phyloP scores from a whole-genome alignment of 1,140 invertebrate species.

The Tetranychus cinnabarinus region DNA sequence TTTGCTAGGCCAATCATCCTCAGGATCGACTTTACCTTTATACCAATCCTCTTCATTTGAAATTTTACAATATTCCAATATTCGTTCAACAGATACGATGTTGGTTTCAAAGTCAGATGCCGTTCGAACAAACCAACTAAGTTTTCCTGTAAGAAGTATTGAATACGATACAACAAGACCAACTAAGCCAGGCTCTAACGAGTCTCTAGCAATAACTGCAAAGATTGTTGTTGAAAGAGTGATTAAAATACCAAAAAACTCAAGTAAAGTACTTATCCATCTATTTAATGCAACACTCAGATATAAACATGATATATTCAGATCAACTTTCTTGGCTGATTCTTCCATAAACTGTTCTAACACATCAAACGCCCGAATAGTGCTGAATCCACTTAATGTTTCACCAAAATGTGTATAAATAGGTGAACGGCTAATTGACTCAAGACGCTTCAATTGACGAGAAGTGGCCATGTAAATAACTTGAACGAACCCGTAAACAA shows the following conservation, averaged over 20 bases:
- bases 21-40: not conserved
- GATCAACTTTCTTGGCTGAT: conserved; percentile 26
- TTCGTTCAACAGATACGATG: conserved; percentile 36
- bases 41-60: conserved; percentile 21
- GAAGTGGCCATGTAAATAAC: conserved; percentile 32
- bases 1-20: not conserved
- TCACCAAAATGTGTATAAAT: conserved; percentile 96
- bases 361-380: conserved; percentile 26
- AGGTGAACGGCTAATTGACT: conserved; percentile 81
- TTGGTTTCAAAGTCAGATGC: conserved; percentile 35
- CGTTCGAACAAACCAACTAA: conserved; percentile 34
- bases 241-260: conserved; percentile 28
- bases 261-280: conserved; percentile 26
- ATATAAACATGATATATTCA: conserved; percentile 26
- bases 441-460: conserved; percentile 74
- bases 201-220: not conserved
- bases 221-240: conserved; percentile 24
- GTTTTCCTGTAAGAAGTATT: conserved; percentile 24
- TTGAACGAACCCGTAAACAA: conserved; percentile 18
- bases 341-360: conserved; percentile 15
- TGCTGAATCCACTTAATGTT: conserved; percentile 40
- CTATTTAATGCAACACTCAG: conserved; percentile 20
- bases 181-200: conserved; percentile 47
- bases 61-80: conserved; percentile 30
- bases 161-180: conserved; percentile 31